Conservation (phyloP, 2,888 invertebrate genomes). For the Microctonus hyperodae region DNA sequence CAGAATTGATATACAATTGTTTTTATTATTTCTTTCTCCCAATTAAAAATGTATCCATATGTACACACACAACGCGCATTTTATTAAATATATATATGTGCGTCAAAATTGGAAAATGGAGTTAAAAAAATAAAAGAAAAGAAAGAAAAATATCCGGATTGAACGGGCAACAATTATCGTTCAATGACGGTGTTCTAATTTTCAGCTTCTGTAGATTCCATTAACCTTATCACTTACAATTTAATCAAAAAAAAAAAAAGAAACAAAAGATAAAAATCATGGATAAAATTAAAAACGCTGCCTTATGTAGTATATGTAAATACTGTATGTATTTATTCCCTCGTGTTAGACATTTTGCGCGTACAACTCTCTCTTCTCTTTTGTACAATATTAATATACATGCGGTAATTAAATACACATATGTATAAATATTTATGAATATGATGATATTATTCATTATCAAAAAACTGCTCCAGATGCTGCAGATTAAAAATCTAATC, state of each 20-base stretch:
- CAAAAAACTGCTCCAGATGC: not conserved
- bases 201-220: not conserved
- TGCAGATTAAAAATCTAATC: not conserved
- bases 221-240: not conserved
- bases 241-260: not conserved
- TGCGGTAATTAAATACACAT: not conserved
- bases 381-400: conserved; percentile 18
- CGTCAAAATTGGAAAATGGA: not conserved
- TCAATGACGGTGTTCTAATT: not conserved
- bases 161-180: not conserved
- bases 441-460: not conserved
- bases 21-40: not conserved
- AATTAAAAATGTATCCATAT: not conserved
- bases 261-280: too few relatives aligned
- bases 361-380: conserved; percentile 18
- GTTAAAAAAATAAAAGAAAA: conserved; percentile 2
- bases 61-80: not conserved
- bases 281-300: conserved; percentile 7
- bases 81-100: not conserved
- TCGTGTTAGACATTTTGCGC: conserved; percentile 9
- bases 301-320: conserved; percentile 25
- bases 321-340: conserved; percentile 26
- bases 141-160: not conserved
- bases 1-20: not conserved
- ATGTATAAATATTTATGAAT: conserved; percentile 22